Evolutionary conservation across 2,113 vertebrate species (phyloP), one percentile per base, ranked within the genome.

Genomic region (Thunnus maccoyii): DNA sequence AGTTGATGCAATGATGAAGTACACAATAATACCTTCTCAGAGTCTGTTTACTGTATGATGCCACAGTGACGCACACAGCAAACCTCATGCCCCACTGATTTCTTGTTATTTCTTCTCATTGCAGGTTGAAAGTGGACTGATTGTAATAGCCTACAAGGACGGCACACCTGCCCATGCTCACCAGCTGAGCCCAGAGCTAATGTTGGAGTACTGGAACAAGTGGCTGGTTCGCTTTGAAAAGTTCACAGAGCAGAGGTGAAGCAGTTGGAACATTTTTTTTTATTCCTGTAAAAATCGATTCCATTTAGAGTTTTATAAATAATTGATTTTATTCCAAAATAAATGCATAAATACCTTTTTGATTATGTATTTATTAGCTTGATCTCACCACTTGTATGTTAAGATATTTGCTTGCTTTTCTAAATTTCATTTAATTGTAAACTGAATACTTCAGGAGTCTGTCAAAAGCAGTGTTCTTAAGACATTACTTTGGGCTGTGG

Each of bases 101-200:
- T 80, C 10, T 36, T 56, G 17, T 68, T 15, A 20, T 61, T 54
- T 80, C 8, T 36, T 56, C 18, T 68, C 17, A 20, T 61, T 54
- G 13, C 86, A 99, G 97, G 96, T 99, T 75, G 91, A 92, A 57
- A 96, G 94, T 67, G 97, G 98, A n/a, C 95, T 99, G 63, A 95
- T 99, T 17, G 98, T 99, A 30, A 95, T 99, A 6, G 97, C 97
- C 44, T 99, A 99, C 82, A 99, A 98, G 87, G 95, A 99, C 0
- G 98, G 98, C 5, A 96, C 96, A 4, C 97, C 97, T 0, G 98
- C 96, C 0, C 97, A 99, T 0, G 76, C 95, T 0, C 98, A 99
- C 76, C 92, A 95, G 89, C 91, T 99, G 93, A 93, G 91, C 62
- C 72, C 91, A 0, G 82, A 95, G 11, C 92, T 96, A 20, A 97